Percentiles rank a stretch among this genome's conserved stretches.
Evolutionary conservation across 2,888 invertebrate genomes (phyloP).

Genomic region (Drosophila phalerata): DNA sequence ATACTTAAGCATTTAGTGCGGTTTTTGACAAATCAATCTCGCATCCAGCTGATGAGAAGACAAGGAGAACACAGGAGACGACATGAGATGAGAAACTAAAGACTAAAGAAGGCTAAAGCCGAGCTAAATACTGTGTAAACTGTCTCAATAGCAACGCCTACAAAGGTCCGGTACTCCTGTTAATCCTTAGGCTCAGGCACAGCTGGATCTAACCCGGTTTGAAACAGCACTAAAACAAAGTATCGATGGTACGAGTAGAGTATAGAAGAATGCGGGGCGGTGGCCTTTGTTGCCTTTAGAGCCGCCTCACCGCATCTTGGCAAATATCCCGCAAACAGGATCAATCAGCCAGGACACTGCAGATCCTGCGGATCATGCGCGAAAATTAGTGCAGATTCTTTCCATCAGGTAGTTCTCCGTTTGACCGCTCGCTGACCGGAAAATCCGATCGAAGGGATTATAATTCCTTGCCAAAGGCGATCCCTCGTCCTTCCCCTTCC

Average conservation of each 20-base stretch:
- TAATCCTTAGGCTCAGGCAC: constrained; percentile 60
- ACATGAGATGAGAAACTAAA: background rate
- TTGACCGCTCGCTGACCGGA: constrained; percentile 71
- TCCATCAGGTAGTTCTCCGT: constrained; percentile 47
- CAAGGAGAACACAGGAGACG: background rate
- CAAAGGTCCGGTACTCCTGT: constrained; percentile 33
- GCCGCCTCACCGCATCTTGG: constrained; percentile 76
- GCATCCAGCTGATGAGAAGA: constrained; percentile 12
- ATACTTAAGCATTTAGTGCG: constrained; percentile 55
- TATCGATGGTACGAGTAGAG: background rate
- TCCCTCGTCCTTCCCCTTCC: constrained; percentile 15
- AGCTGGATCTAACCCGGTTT: constrained; percentile 61
- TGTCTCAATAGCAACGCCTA: constrained; percentile 79
- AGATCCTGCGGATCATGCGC: constrained; percentile 65
- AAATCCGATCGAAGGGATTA: constrained; percentile 83
- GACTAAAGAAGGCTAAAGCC: constrained; percentile 45
- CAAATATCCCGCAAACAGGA: constrained; percentile 73
- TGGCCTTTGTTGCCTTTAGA: constrained; percentile 53
- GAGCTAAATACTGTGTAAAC: constrained; percentile 71
- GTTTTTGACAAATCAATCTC: constrained; percentile 77
- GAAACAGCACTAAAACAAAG: constrained; percentile 31
- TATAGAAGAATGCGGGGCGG: constrained; percentile 47
- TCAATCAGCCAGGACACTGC: constrained; percentile 71
- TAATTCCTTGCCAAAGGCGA: constrained; percentile 44
- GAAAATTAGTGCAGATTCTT: constrained; percentile 72